phyloP scores from a whole-genome alignment of 2,113 vertebrate genomes.

The Myotis brandtii region DNA sequence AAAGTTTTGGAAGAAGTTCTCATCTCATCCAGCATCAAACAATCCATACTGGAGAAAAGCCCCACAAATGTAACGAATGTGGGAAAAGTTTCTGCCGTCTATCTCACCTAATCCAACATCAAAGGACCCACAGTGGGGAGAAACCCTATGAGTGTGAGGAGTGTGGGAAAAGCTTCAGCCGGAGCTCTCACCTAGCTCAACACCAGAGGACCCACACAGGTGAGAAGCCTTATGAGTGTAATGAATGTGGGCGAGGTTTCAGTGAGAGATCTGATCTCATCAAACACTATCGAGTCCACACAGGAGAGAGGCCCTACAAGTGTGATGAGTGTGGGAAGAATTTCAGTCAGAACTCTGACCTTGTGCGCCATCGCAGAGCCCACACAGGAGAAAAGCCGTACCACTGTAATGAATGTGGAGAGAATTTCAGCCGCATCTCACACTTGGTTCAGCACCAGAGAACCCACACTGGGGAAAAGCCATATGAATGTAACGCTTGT shows the following conservation, averaged over 20 bases:
- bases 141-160: conserved; percentile 84
- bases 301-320: conserved; percentile 81
- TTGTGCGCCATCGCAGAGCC: conserved; percentile 80
- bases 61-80: conserved; percentile 82
- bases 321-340: conserved; percentile 84
- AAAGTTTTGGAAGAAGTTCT: conserved; percentile 81
- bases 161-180: conserved; percentile 85
- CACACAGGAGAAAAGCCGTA: conserved; percentile 82
- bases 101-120: conserved; percentile 82
- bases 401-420: conserved; percentile 81
- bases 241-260: conserved; percentile 81
- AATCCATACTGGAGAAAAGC: conserved; percentile 85
- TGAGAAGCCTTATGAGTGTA: conserved; percentile 83
- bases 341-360: conserved; percentile 82
- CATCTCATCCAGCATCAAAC: conserved; percentile 84
- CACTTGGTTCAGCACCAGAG: conserved; percentile 86
- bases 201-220: conserved; percentile 83
- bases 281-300: conserved; percentile 83
- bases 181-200: conserved; percentile 82
- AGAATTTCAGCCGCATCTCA: conserved; percentile 81
- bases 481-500: conserved; percentile 89
- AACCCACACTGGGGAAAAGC: conserved; percentile 91
- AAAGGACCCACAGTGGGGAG: conserved; percentile 83
- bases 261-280: conserved; percentile 81
- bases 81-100: conserved; percentile 82